Percentiles rank a stretch among this genome's conserved stretches.
These are phyloP conservation scores for Luffia ferchaultella DNA, from an alignment of 2,888 invertebrate species.

Conservation along the genomic window DNA sequence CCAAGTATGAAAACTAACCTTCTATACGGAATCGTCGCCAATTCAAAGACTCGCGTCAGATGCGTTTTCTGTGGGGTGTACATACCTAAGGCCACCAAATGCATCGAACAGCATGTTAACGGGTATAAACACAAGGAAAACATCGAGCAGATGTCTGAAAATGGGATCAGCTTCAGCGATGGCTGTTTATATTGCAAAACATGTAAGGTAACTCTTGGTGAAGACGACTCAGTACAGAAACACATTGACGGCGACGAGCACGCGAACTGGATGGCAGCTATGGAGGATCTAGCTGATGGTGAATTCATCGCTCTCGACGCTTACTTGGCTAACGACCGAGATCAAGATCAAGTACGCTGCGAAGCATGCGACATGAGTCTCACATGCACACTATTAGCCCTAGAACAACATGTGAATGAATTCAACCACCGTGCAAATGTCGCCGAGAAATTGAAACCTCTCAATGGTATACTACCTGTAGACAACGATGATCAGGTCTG, in stretches of 20 bases:
- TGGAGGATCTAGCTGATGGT: slow-evolving; percentile 36
- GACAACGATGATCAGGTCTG: slow-evolving; percentile 31
- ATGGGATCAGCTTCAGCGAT: slow-evolving; percentile 30
- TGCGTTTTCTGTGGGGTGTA: slow-evolving; percentile 41
- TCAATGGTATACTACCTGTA: slow-evolving; percentile 33
- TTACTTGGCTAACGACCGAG: slow-evolving; percentile 31
- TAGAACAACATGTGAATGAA: slow-evolving; percentile 37
- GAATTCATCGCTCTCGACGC: slow-evolving; percentile 34
- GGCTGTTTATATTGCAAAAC: slow-evolving; percentile 31
- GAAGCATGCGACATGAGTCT: slow-evolving; percentile 30
- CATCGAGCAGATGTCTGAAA: slow-evolving; percentile 32
- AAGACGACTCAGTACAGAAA: slow-evolving; percentile 30
- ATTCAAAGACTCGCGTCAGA: slow-evolving; percentile 38
- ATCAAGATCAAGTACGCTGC: slow-evolving; percentile 25
- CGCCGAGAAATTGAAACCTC: slow-evolving; percentile 30
- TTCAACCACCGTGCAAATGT: slow-evolving; percentile 31
- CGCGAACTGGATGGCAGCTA: slow-evolving; percentile 34
- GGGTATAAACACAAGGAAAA: slow-evolving; percentile 40
- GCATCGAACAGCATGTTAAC: slow-evolving; percentile 42
- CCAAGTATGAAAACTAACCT: slow-evolving; percentile 36
- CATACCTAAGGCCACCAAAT: slow-evolving; percentile 41
- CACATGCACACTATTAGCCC: slow-evolving; percentile 25
- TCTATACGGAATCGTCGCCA: slow-evolving; percentile 32
- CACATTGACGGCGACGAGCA: slow-evolving; percentile 36
- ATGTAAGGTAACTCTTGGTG: slow-evolving; percentile 26